Evolutionary conservation across 2,113 vertebrate species (phyloP).

Genomic region (Thinocorus orbignyianus): DNA sequence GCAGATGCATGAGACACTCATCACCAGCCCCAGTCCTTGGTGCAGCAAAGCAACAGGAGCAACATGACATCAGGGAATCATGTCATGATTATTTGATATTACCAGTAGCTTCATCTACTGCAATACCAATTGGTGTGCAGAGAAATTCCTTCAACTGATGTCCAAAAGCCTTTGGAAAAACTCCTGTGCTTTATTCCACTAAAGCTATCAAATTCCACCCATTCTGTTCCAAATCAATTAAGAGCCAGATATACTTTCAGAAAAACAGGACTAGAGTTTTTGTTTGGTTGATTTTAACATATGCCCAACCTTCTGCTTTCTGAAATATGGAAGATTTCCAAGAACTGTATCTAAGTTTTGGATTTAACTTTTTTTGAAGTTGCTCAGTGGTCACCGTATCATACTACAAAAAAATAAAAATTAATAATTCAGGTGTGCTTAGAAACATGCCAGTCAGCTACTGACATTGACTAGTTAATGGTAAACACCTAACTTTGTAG

Average conservation of each 20-base stretch:
- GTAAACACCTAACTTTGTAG: background rate
- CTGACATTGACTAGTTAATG: background rate
- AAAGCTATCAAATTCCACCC: background rate
- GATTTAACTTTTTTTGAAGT: background rate
- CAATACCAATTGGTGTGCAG: background rate
- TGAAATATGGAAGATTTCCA: background rate
- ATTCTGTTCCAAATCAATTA: background rate
- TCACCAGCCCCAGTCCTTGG: background rate
- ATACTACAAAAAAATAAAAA: background rate
- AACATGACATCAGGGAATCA: background rate
- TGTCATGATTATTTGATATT: background rate
- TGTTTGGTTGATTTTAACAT: background rate
- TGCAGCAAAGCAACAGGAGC: background rate
- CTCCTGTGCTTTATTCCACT: background rate
- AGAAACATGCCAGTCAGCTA: background rate
- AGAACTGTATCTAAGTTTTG: background rate
- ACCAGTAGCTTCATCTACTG: background rate
- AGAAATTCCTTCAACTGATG: background rate
- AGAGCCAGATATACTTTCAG: background rate
- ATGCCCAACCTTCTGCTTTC: background rate
- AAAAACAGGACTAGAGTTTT: background rate
- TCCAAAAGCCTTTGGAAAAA: background rate
- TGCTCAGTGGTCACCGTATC: background rate
- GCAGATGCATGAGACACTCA: background rate
- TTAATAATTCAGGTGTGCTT: background rate